Base-by-base conservation (phyloP, 35 echinoderm and acorn worm species). In the Lytechinus pictus region DNA sequence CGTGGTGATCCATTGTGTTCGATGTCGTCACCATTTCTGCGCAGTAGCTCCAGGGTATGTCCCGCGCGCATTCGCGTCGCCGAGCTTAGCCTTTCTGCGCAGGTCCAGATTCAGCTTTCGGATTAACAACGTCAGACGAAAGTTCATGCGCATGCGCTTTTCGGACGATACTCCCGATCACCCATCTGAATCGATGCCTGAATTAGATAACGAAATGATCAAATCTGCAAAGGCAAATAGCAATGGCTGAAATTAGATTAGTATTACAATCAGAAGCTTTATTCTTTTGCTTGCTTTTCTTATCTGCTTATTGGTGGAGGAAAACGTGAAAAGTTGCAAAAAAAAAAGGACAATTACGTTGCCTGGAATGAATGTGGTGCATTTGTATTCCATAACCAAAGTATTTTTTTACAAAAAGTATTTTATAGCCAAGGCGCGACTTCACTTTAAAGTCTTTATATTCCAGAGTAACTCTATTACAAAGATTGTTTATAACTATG, bases 61-160 rank as follows among this genome's bases (percentile, higher is more conserved):
- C 52, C 92, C 92, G n/a, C 92, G 92, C 52, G 53, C 52, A 93
- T 93, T 93, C n/a, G 92, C 92, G 27, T 93, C 92, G 4, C 92
- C 92, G 21, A 93, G 92, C 24, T 57, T 93, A 54, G 92, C 92
- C 9, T 93, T 93, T 24, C 54, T 93, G 92, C 92, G 92, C 53
- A 93, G 92, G 52, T 93, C 92, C 3, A 54, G 92, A 54, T 93
- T 93, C 54, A 93, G 92, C 55, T 93, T 93, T 55, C 52, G 92
- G 3, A 93, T 93, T 28, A 93, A 93, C 54, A 93, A 93, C 21
- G 92, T 93, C 92, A 93, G 92, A 6, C 52, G 92, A 93, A 93
- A 93, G 54, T 93, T 93, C 53, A 93, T 93, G 92, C 92, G 92
- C 92, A 93, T 93, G 92, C 92, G 92, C 92, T 93, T 93, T 57